Evolutionary conservation across 37 sponge, comb jelly and placozoan species (phyloP), one percentile per base, ranked within the genome.

Genomic region (Halichondria panicea): DNA sequence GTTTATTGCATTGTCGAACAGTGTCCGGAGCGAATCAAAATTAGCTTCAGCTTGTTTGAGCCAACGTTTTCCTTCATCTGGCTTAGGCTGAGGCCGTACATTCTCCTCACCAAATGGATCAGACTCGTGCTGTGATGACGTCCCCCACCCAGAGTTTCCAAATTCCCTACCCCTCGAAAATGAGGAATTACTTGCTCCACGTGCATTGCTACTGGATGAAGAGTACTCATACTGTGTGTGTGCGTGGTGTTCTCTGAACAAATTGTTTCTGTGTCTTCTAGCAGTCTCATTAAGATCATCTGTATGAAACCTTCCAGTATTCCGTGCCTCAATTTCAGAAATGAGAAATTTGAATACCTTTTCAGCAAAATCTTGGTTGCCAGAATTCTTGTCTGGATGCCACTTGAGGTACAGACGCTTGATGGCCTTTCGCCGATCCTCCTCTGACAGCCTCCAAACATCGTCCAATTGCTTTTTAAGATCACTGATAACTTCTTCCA

Each of bases 311-410:
- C 35, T 28, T 7, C 71, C 70, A 13, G 4, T 43, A 28, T 78
- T 71, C n/a, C 80, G 28, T 11, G 62, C 52, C 1, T 68, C 81
- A 44, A 87, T 56, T 55, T 87, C 70, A 6, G 21, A 44, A 58
- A 38, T 3, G 35, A 87, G 31, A 59, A 70, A 87, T 56, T 73
- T 73, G 55, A 80, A 87, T 19, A 75, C 76, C 38, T 74, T 70
- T 75, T 80, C 81, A 27, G 79, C 63, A 21, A 76, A 30, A 3
- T 71, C 45, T 9, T 48, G 44, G 18, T 61, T 60, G 4, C 69
- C 60, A 21, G 52, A 71, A 28, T 84, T 84, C 39, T 75, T 80
- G 59, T 80, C 87, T n/a, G 87, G 81, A 68, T 87, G 87, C 58
- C 70, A 80, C 48, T 68, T 73, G 25, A 80, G 70, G 43, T 75